Percentiles rank a stretch among this genome's conserved stretches.
These are phyloP conservation scores for Drosophila nr. perissopoda DNA, from an alignment of 2,888 invertebrate genomes.

Conservation along the genomic window DNA sequence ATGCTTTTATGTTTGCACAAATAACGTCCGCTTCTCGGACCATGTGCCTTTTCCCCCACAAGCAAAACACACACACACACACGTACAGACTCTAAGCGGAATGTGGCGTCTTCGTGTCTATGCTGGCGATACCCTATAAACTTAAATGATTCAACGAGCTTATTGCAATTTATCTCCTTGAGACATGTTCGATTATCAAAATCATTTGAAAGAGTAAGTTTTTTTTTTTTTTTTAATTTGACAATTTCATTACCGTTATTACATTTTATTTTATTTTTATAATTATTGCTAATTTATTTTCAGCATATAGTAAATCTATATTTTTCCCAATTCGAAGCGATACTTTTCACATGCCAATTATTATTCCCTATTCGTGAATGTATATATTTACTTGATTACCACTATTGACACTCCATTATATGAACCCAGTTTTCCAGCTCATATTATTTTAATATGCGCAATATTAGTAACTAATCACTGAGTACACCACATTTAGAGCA, in stretches of 20 bases:
- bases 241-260: no score
- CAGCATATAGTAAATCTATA: neutral
- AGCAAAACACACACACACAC: neutral
- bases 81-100: slow-evolving; percentile 10
- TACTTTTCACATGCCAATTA: neutral
- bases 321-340: neutral
- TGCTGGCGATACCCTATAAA: slow-evolving; percentile 45
- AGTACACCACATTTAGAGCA: slow-evolving; percentile 9
- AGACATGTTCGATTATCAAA: neutral
- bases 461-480: slow-evolving; percentile 1
- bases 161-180: neutral
- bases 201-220: neutral
- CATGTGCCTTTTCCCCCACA: slow-evolving; percentile 25
- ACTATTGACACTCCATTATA: neutral
- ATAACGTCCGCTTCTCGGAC: slow-evolving; percentile 66
- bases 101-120: slow-evolving; percentile 54
- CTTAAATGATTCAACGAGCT: neutral
- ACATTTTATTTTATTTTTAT: neutral
- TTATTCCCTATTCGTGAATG: neutral
- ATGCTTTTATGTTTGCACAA: slow-evolving; percentile 81
- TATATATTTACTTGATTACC: neutral
- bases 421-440: neutral
- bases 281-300: neutral
- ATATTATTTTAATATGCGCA: neutral
- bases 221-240: neutral